phyloP scores from a whole-genome alignment of 1,140 invertebrate genomes.

The Procambarus virginalis region DNA sequence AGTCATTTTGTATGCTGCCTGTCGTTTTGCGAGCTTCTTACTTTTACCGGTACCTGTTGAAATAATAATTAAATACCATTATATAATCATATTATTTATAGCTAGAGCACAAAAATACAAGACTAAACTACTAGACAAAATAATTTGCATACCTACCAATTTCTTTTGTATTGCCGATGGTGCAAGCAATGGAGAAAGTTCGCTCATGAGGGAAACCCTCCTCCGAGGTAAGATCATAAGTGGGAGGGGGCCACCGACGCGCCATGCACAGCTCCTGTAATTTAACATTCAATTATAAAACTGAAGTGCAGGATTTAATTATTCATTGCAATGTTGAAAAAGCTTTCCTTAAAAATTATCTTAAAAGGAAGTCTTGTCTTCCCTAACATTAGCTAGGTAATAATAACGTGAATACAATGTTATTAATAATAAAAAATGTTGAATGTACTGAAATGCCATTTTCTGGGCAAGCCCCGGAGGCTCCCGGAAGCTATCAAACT shows the following conservation, averaged over 20 bases:
- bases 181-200: conserved; percentile 92
- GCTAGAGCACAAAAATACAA: neutral
- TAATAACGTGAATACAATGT: too few relatives aligned
- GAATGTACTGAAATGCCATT: too few relatives aligned
- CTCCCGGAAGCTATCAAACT: too few relatives aligned
- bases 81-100: neutral
- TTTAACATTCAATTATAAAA: neutral
- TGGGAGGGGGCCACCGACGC: conserved; percentile 92
- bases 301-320: too few relatives aligned
- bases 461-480: too few relatives aligned
- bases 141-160: conserved; percentile 77
- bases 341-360: too few relatives aligned
- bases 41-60: conserved; percentile 85
- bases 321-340: too few relatives aligned
- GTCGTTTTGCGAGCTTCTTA: conserved; percentile 95
- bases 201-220: conserved; percentile 93
- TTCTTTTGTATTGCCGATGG: conserved; percentile 85
- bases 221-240: conserved; percentile 90
- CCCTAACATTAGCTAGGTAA: too few relatives aligned
- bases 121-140: neutral
- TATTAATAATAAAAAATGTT: too few relatives aligned
- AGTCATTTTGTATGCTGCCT: conserved; percentile 95
- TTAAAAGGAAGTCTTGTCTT: too few relatives aligned
- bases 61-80: neutral
- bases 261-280: conserved; percentile 92